Evolutionary conservation across 2,888 invertebrate genomes (phyloP).

Genomic region (Tryphoninae sp.): DNA sequence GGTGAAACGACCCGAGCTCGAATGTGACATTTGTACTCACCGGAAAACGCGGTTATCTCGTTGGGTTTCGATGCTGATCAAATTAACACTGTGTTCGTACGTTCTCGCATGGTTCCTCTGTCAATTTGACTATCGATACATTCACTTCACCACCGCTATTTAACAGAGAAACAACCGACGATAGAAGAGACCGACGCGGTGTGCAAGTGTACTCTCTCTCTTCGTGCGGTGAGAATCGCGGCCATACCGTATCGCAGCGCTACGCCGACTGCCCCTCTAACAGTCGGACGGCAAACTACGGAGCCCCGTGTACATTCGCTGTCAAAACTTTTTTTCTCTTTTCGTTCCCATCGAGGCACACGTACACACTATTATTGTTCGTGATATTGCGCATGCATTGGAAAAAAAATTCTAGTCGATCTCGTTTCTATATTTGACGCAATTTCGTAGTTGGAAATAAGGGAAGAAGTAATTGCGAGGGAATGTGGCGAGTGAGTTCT

Average conservation of each 20-base stretch:
- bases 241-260: slow-evolving; percentile 78
- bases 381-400: too few relatives aligned
- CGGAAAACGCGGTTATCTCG: slow-evolving; percentile 30
- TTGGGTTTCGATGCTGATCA: neutral
- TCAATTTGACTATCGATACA: slow-evolving; percentile 4
- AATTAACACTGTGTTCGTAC: slow-evolving; percentile 1
- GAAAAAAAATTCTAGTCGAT: too few relatives aligned
- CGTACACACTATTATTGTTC: neutral
- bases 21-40: slow-evolving; percentile 52
- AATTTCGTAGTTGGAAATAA: too few relatives aligned
- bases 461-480: too few relatives aligned
- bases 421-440: too few relatives aligned
- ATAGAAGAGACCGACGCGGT: slow-evolving; percentile 60
- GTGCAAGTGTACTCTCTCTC: slow-evolving; percentile 33
- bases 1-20: slow-evolving; percentile 20
- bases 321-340: slow-evolving; percentile 66
- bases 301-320: slow-evolving; percentile 68
- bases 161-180: slow-evolving; percentile 16
- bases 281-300: slow-evolving; percentile 75
- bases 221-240: slow-evolving; percentile 67
- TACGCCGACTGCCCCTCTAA: slow-evolving; percentile 77
- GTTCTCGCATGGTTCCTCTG: slow-evolving; percentile 14
- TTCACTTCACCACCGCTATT: slow-evolving; percentile 32
- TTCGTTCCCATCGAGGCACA: neutral
- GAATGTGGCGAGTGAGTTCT: neutral